Conservation (phyloP, 2,797 vertebrate genomes). For the Gorsachius magnificus region DNA sequence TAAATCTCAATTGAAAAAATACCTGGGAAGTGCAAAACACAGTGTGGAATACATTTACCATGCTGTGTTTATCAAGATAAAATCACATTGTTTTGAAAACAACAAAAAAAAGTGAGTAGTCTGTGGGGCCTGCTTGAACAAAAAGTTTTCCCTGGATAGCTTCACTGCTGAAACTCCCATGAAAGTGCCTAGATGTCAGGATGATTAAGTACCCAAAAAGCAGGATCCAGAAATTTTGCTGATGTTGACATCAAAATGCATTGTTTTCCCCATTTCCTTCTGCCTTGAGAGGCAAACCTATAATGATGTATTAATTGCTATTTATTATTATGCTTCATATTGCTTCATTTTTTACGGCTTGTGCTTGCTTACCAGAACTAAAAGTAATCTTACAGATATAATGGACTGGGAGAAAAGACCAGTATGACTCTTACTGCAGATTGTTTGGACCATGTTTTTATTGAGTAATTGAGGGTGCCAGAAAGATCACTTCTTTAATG, state of each 20-base stretch:
- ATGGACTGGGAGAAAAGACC: background rate
- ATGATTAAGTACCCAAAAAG: slow-evolving; percentile 40
- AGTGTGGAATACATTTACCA: background rate
- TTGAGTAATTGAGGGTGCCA: background rate
- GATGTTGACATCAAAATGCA: slow-evolving; percentile 58
- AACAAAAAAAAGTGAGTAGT: background rate
- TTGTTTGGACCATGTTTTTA: background rate
- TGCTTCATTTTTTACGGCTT: background rate
- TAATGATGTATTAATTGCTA: slow-evolving; percentile 64
- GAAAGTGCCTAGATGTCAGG: background rate
- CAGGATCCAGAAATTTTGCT: slow-evolving; percentile 52
- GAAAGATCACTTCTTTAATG: background rate
- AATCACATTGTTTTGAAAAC: background rate
- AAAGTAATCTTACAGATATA: background rate
- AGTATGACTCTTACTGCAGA: background rate
- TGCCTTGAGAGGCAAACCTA: slow-evolving; percentile 25
- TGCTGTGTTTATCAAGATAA: background rate
- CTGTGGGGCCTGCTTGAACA: background rate
- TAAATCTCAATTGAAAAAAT: slow-evolving; percentile 13
- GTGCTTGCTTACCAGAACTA: background rate
- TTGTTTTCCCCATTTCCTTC: slow-evolving; percentile 38
- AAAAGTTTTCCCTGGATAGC: slow-evolving; percentile 4
- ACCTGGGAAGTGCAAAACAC: background rate
- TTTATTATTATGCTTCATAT: slow-evolving; percentile 37
- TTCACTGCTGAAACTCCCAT: background rate